These are phyloP conservation scores for Drosophila burlai DNA, from an alignment of 1,140 invertebrate species.

Conservation along the genomic window DNA sequence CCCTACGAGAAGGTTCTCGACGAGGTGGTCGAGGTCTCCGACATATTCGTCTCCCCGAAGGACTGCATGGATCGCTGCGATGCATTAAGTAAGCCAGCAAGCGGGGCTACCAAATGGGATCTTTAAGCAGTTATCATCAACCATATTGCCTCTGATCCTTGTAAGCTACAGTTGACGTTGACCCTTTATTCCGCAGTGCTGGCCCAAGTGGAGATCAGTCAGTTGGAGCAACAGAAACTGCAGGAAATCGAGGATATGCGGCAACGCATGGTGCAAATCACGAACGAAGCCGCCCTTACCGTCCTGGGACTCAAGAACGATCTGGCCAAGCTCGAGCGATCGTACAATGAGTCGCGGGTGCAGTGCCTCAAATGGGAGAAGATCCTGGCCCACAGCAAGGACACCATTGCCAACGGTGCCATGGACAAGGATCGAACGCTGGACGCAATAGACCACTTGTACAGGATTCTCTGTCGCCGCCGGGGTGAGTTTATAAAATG, in stretches of 20 bases:
- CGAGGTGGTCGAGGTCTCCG: constrained; percentile 70
- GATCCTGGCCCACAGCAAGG: constrained; percentile 67
- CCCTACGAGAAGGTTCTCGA: constrained; percentile 78
- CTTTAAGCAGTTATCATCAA: neutral
- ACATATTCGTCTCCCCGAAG: constrained; percentile 69
- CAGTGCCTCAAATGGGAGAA: constrained; percentile 77
- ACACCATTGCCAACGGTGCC: constrained; percentile 42
- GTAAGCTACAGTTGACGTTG: neutral
- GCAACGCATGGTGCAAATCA: constrained; percentile 75
- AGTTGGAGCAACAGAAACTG: constrained; percentile 70
- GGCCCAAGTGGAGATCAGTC: constrained; percentile 74
- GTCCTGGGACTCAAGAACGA: constrained; percentile 82
- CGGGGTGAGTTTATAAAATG: constrained; percentile 32
- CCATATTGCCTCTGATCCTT: neutral
- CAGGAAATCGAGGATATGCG: constrained; percentile 80
- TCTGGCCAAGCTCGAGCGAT: constrained; percentile 65
- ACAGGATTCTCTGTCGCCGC: constrained; percentile 60
- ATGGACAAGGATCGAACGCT: constrained; percentile 62
- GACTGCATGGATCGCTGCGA: constrained; percentile 79
- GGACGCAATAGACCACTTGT: constrained; percentile 60
- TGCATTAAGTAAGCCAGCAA: constrained; percentile 50
- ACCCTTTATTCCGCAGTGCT: constrained; percentile 53
- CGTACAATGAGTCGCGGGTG: constrained; percentile 61
- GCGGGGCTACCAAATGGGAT: neutral
- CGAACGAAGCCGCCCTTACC: constrained; percentile 74